Evolutionary conservation across 1,140 invertebrate genomes (phyloP), one percentile per base, ranked within the genome.

Genomic region (Chironomus striatipennis): DNA sequence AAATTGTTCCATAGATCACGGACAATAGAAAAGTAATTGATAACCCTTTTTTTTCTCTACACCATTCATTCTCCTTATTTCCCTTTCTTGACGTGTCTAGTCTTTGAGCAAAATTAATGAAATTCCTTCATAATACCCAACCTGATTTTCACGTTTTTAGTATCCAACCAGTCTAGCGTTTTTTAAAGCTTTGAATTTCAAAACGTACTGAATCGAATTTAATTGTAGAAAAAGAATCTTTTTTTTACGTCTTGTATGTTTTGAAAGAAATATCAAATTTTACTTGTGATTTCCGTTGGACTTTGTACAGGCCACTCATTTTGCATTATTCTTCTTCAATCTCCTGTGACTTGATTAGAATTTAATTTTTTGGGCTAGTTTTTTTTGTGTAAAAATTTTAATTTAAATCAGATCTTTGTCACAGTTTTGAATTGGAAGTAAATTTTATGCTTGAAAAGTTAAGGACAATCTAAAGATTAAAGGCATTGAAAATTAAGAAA

Each of bases 1-100:
- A 70, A 70, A 70, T 20, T 18, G 65, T 70, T 70, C 18, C 65
- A 57, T 57, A 34, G 24, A 34, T 34, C 24, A 8, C 64, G 8
- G 17, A 70, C 65, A 70, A 70, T 70, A 20, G 65, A 20, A 18
- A 21, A 21, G 65, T 70, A 70, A 70, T 70, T 70, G 65, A 70
- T 70, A 70, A 70, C 65, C 65, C 65, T 70, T 70, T 18, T 21
- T n/a, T 57, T n/a, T n/a, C n/a, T n/a, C n/a, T n/a, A n/a, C n/a
- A n/a, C n/a, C n/a, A n/a, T n/a, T 1, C 47, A 5, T n/a, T 57
- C 47, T n/a, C 12, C 15, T 1, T 47, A 47, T 15, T 47, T n/a
- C n/a, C 12, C 47, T 57, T n/a, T 5, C 47, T 34, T 34, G 24
- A 34, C 24, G 24, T 34, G 24, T 34, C 24, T 34, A 34, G 24